These are phyloP conservation scores for Xestia sexstrigata DNA, from an alignment of 2,888 invertebrate species.

Conservation along the genomic window DNA sequence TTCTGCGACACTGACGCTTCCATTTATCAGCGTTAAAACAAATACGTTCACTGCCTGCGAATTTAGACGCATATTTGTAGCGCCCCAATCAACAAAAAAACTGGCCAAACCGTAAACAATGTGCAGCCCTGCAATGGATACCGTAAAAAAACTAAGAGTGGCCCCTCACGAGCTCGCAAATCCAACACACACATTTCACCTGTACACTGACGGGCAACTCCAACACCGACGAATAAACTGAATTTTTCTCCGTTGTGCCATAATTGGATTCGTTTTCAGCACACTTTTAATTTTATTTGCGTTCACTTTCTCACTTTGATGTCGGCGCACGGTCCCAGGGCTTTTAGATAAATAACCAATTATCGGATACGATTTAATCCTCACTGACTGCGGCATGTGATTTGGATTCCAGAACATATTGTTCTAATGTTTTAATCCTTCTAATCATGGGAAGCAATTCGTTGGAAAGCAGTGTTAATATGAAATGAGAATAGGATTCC, in stretches of 20 bases:
- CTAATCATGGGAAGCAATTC: conserved; percentile 63
- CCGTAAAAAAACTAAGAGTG: conserved; percentile 48
- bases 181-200: conserved; percentile 62
- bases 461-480: conserved; percentile 37
- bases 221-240: conserved; percentile 69
- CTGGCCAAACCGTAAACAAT: conserved; percentile 48
- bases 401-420: conserved; percentile 70
- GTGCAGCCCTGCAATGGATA: conserved; percentile 32
- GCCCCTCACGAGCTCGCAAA: conserved; percentile 60
- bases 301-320: conserved; percentile 84
- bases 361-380: conserved; percentile 84
- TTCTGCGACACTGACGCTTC: conserved; percentile 3
- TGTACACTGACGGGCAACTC: conserved; percentile 62
- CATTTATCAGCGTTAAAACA: conserved; percentile 34
- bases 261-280: conserved; percentile 87
- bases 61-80: conserved; percentile 35
- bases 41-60: conserved; percentile 21
- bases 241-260: conserved; percentile 80
- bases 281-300: conserved; percentile 88
- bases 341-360: conserved; percentile 88
- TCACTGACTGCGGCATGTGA: conserved; percentile 72
- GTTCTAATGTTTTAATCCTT: conserved; percentile 64
- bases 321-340: conserved; percentile 77
- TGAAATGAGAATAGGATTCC: conserved; percentile 40
- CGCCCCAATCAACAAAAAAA: conserved; percentile 58